Evolutionary conservation across 2,113 vertebrate genomes (phyloP).

Genomic region (Gobiocypris rarus): DNA sequence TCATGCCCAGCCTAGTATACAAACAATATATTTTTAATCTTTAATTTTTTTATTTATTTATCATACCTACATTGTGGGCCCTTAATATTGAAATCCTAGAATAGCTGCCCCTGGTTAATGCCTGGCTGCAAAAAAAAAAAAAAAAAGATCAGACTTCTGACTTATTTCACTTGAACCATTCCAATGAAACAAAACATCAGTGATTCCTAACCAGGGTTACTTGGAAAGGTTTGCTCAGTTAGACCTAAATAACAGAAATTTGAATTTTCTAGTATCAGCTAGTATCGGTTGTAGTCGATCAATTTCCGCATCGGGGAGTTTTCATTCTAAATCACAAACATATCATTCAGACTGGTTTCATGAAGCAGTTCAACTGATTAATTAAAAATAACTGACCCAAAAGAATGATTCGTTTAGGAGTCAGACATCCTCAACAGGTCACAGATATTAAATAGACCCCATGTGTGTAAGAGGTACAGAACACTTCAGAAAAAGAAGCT

Average conservation of each 20-base stretch:
- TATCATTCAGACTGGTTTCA: not conserved
- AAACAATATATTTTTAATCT: no score
- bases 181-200: not conserved
- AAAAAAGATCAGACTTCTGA: not conserved
- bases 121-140: not conserved
- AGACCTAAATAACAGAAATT: not conserved
- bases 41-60: no score
- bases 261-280: not conserved
- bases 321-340: not conserved
- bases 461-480: constrained; percentile 23
- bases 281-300: not conserved
- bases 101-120: no score
- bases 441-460: not conserved
- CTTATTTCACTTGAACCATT: not conserved
- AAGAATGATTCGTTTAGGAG: not conserved
- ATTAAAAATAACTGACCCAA: not conserved
- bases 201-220: not conserved
- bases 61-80: no score
- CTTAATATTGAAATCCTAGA: no score
- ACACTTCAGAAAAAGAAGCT: constrained; percentile 50
- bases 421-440: not conserved
- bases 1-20: no score
- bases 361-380: not conserved
- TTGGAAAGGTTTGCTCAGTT: not conserved
- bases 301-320: not conserved